These are phyloP conservation scores for Gallinago nigripennis DNA, from an alignment of 2,797 vertebrate species.

Conservation along the genomic window DNA sequence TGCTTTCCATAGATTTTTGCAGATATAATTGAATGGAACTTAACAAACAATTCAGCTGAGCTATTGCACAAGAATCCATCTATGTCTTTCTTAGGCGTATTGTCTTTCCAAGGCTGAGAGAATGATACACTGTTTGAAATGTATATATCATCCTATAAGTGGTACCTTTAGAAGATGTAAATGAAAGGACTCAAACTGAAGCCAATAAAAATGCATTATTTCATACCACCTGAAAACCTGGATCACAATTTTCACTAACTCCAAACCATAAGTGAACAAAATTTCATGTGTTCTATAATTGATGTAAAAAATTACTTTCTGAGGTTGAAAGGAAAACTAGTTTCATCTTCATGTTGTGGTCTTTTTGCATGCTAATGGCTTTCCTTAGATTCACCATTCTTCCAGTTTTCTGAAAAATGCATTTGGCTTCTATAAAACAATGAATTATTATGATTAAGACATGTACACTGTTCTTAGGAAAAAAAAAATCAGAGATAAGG, in stretches of 20 bases:
- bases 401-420: background rate
- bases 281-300: background rate
- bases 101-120: background rate
- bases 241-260: background rate
- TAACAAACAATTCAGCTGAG: background rate
- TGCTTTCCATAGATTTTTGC: background rate
- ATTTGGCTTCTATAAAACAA: background rate
- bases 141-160: background rate
- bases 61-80: background rate
- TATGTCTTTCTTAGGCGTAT: background rate
- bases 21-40: background rate
- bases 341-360: background rate
- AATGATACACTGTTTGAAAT: background rate
- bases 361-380: background rate
- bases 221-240: background rate
- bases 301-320: background rate
- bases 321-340: background rate
- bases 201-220: background rate
- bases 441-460: background rate
- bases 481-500: background rate
- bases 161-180: background rate
- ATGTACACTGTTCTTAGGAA: background rate
- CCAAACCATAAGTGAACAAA: background rate
- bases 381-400: background rate
- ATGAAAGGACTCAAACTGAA: background rate